A percentile compares a stretch with the other conserved stretches of the same genome.
These are phyloP conservation scores for Eulemur mongoz DNA, from an alignment of 2,797 vertebrate species.

Conservation along the genomic window DNA sequence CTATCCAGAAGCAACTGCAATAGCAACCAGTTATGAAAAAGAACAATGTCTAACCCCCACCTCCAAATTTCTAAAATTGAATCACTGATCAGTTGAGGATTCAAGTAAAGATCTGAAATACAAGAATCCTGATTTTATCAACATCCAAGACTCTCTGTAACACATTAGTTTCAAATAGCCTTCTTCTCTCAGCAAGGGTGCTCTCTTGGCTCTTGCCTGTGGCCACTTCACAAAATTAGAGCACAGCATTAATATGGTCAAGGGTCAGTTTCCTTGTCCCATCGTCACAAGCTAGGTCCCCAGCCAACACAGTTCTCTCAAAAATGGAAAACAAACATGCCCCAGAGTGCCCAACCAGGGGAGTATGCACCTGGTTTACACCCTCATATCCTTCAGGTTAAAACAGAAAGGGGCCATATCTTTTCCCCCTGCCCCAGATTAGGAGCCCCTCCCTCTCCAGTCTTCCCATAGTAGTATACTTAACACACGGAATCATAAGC, in stretches of 20 bases:
- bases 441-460: neutral
- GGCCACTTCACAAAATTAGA: constrained; percentile 41
- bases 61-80: constrained; percentile 27
- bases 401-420: neutral
- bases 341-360: neutral
- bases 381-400: neutral
- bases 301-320: neutral
- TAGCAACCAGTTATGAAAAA: neutral
- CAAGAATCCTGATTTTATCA: neutral
- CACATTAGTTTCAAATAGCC: neutral
- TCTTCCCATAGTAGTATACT: neutral
- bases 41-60: neutral
- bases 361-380: neutral
- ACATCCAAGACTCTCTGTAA: neutral
- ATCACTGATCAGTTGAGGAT: neutral
- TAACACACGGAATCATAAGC: neutral
- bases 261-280: neutral
- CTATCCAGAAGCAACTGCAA: neutral
- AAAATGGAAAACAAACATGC: neutral
- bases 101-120: constrained; percentile 9
- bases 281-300: neutral
- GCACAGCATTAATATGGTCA: neutral
- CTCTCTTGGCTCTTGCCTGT: neutral
- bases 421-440: neutral
- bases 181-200: neutral